Evolutionary conservation across 23 tunicate genomes (phyloP).

Genomic region (Styela clava): DNA sequence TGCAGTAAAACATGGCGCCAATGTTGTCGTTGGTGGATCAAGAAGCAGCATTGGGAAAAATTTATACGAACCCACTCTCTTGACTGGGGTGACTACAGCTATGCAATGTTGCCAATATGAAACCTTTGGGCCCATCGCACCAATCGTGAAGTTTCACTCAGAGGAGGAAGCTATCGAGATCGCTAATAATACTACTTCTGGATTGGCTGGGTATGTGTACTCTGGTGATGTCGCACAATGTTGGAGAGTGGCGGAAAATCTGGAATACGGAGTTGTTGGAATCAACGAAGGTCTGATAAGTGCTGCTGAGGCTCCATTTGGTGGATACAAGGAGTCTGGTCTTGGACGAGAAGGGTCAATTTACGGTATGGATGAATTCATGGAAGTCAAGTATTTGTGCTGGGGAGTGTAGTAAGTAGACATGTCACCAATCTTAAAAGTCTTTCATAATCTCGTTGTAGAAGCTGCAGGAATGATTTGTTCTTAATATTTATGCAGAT

Average conservation of each 20-base stretch:
- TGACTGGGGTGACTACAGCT: slow-evolving; percentile 12
- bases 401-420: slow-evolving; percentile 18
- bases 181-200: slow-evolving; percentile 25
- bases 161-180: slow-evolving; percentile 39
- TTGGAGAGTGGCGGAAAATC: slow-evolving; percentile 35
- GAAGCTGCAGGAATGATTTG: too few species aligned
- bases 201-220: slow-evolving; percentile 41
- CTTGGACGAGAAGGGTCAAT: slow-evolving; percentile 42
- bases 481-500: too few species aligned
- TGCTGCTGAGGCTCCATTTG: slow-evolving; percentile 29
- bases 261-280: slow-evolving; percentile 33
- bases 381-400: slow-evolving; percentile 38
- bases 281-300: slow-evolving; percentile 16
- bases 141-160: slow-evolving; percentile 17
- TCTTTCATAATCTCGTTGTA: too few species aligned
- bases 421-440: too few species aligned
- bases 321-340: slow-evolving; percentile 50
- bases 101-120: slow-evolving; percentile 21
- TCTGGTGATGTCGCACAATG: slow-evolving; percentile 28
- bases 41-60: slow-evolving; percentile 7
- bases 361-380: slow-evolving; percentile 40
- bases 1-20: slow-evolving; percentile 33
- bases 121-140: slow-evolving; percentile 39
- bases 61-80: slow-evolving; percentile 37
- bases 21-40: slow-evolving; percentile 23